Evolutionary conservation across 2,113 vertebrate genomes (phyloP).

Genomic region (Microtus montanus): DNA sequence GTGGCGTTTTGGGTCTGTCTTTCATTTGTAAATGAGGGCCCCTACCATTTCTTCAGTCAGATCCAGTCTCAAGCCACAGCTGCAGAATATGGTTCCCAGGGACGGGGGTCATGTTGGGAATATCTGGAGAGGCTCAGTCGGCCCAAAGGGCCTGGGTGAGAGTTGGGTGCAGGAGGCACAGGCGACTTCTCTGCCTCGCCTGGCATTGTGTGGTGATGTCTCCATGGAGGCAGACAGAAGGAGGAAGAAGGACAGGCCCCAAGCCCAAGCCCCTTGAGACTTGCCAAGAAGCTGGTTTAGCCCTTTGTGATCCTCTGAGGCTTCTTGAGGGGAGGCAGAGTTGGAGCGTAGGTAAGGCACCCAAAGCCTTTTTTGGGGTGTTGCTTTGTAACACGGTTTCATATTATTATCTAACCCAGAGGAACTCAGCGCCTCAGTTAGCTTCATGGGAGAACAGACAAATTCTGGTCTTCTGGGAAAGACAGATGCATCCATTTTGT

Average conservation of each 20-base stretch:
- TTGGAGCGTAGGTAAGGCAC: conserved; percentile 26
- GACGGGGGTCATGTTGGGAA: neutral
- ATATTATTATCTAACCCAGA: conserved; percentile 64
- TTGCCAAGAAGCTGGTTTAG: neutral
- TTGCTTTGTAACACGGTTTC: conserved; percentile 53
- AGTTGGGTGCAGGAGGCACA: neutral
- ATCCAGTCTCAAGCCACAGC: neutral
- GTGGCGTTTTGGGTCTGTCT: neutral
- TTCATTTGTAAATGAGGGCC: neutral
- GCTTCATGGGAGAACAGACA: conserved; percentile 70
- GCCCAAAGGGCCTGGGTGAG: neutral
- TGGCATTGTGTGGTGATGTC: neutral
- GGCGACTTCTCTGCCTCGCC: neutral
- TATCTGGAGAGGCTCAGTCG: neutral
- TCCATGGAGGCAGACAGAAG: neutral
- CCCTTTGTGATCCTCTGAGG: neutral
- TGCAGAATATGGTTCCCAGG: no score
- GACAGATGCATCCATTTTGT: conserved; percentile 71
- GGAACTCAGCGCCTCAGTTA: conserved; percentile 75
- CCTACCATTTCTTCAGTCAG: neutral
- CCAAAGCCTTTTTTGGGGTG: neutral
- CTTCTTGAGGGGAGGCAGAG: conserved; percentile 23
- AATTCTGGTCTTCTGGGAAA: conserved; percentile 66
- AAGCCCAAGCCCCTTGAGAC: neutral
- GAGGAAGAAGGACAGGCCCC: neutral